Base-by-base conservation (phyloP, 2,888 invertebrate species). In the Calliphora vomitoria region DNA sequence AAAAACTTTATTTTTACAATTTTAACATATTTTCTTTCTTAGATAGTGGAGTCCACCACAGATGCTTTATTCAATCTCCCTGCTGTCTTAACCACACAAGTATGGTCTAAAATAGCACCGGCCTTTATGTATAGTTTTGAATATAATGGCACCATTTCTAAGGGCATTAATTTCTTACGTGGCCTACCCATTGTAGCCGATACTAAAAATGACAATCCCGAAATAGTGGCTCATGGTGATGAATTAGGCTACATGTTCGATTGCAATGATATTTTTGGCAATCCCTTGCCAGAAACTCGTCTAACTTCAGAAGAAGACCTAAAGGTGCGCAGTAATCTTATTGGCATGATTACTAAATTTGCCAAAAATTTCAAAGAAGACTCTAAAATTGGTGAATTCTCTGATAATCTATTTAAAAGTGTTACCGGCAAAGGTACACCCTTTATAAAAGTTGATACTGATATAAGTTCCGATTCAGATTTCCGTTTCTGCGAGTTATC, bases 21-120 rank as follows among this genome's bases (percentile, higher is more conserved):
- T 58, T 35, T 55, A 44, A 25, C 13, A 20, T 60, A 38, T 50
- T n/a, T 41, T 25, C 0, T 18, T 18, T 64, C 74, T 0, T 55
- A 92, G 92, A 80, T 94, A 5, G 91, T 92, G 1, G 93, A 93
- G 74, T 90, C 92, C 13, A 94, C 93, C 95, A 96, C 95, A 35
- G 97, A 97, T 91, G 96, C 96, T 0, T 92, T 97, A 20, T 97
- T 97, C 91, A 97, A 97, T 91, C 95, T 96, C 75, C 97, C 97
- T 1, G 96, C 96, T 0, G 96, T 96, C 91, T 93, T 96, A 71
- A 96, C 96, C 6, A 96, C 96, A 0, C 94, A 95, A 88, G 94
- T 95, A n/a, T 97, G 97, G 97, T 95, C 95, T 85, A 93, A 94
- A 68, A 94, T 94, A 0, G 95, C 95, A 0, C 95, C 96, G 0